Percentiles rank a stretch among this genome's conserved stretches.
Evolutionary conservation across 2,113 vertebrate species (phyloP).

Genomic region (Copsychus sechellarum): DNA sequence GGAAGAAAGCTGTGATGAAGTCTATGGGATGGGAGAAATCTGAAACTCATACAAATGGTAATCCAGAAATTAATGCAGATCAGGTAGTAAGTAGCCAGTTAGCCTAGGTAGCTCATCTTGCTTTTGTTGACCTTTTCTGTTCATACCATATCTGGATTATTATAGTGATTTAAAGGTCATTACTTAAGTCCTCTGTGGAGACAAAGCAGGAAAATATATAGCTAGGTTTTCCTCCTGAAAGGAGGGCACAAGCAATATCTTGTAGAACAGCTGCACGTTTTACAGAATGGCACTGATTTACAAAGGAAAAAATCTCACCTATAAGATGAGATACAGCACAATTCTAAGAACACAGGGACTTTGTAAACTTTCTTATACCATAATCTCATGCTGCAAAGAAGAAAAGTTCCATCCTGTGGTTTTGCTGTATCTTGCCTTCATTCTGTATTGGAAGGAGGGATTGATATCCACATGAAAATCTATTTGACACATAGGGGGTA

Average conservation of each 20-base stretch:
- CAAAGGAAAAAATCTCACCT: background rate
- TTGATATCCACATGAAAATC: background rate
- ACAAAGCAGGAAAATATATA: background rate
- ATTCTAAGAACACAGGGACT: background rate
- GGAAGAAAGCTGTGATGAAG: conserved; percentile 95
- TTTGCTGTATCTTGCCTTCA: background rate
- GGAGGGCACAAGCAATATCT: background rate
- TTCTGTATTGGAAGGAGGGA: background rate
- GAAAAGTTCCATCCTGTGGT: background rate
- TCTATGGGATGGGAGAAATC: conserved; percentile 93
- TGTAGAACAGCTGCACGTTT: background rate
- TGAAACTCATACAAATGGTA: conserved; percentile 75
- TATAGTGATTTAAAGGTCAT: background rate
- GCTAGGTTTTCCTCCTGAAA: background rate
- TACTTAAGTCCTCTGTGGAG: background rate
- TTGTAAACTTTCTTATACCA: background rate
- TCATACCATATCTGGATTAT: background rate
- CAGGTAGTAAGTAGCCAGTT: background rate
- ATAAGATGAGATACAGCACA: background rate
- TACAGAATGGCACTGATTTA: background rate
- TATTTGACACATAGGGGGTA: background rate
- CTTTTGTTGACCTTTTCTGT: background rate
- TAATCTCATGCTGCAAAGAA: background rate
- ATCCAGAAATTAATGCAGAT: background rate
- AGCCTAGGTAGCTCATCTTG: background rate